Conservation (phyloP, 1,140 invertebrate genomes). For the Gonioctena quinquepunctata region DNA sequence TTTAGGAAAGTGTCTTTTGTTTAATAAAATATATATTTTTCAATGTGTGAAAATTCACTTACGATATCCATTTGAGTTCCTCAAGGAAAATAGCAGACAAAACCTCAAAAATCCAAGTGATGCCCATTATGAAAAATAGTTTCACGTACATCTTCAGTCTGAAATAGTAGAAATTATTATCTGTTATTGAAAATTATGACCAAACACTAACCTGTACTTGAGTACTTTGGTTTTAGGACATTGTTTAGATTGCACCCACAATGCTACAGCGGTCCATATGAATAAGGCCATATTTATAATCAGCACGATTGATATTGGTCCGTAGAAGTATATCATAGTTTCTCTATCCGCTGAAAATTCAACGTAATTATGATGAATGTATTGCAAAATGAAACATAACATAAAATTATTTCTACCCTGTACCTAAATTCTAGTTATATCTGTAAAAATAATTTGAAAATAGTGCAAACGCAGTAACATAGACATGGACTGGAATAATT, state of each 20-base stretch:
- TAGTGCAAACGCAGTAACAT: too few relatives aligned
- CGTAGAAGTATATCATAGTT: conserved; percentile 69
- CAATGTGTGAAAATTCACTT: too few relatives aligned
- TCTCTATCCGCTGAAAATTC: conserved; percentile 57
- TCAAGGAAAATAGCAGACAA: conserved; percentile 55
- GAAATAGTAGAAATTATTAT: conserved; percentile 38
- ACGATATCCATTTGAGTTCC: neutral
- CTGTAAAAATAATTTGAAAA: too few relatives aligned
- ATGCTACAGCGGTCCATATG: conserved; percentile 58
- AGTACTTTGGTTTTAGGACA: conserved; percentile 58
- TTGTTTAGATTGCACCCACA: conserved; percentile 61
- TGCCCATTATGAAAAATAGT: conserved; percentile 72
- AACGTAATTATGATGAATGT: too few relatives aligned
- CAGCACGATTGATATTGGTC: conserved; percentile 63
- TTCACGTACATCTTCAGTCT: conserved; percentile 70
- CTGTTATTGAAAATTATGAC: conserved; percentile 1
- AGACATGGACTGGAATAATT: too few relatives aligned
- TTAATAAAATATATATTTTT: too few relatives aligned
- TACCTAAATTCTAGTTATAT: too few relatives aligned
- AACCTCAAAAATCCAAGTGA: conserved; percentile 72
- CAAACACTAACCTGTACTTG: conserved; percentile 62
- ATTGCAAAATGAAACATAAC: too few relatives aligned
- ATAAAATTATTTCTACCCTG: too few relatives aligned
- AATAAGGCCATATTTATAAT: conserved; percentile 64
- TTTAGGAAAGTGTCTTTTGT: too few relatives aligned